phyloP scores from a whole-genome alignment of 1,140 invertebrate species.

The Agrilus planipennis region DNA sequence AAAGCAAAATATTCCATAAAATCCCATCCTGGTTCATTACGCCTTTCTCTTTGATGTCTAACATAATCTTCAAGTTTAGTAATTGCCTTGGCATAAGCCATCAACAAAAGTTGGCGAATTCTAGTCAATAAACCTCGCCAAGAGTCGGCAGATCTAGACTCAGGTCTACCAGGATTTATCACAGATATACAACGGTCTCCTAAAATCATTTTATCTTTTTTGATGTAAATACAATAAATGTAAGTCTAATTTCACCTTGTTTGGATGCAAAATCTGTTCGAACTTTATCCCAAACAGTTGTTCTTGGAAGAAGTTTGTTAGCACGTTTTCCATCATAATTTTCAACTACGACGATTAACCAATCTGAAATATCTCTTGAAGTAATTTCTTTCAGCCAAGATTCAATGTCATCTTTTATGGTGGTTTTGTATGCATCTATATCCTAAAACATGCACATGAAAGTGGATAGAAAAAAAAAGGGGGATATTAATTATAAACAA shows the following conservation, averaged over 20 bases:
- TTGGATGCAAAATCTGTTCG: slow-evolving; percentile 87
- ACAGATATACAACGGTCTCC: slow-evolving; percentile 76
- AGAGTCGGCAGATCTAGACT: slow-evolving; percentile 77
- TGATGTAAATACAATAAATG: not conserved
- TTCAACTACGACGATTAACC: slow-evolving; percentile 89
- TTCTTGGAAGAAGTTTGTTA: slow-evolving; percentile 84
- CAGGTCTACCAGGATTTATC: slow-evolving; percentile 79
- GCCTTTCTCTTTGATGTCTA: slow-evolving; percentile 74
- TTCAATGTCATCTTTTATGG: slow-evolving; percentile 76
- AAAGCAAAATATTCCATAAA: slow-evolving; percentile 91
- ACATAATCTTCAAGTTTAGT: slow-evolving; percentile 85
- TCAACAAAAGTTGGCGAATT: slow-evolving; percentile 70
- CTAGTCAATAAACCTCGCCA: slow-evolving; percentile 75
- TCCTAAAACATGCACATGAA: slow-evolving; percentile 49
- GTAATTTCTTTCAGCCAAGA: slow-evolving; percentile 71
- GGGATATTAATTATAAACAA: no score
- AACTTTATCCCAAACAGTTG: slow-evolving; percentile 90
- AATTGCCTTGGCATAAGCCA: slow-evolving; percentile 76
- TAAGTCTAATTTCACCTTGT: slow-evolving; percentile 48
- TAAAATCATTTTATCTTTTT: slow-evolving; percentile 9
- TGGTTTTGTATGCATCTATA: slow-evolving; percentile 79
- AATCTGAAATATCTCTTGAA: slow-evolving; percentile 69
- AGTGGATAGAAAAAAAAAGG: not conserved
- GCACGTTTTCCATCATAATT: slow-evolving; percentile 82
- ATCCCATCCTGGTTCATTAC: slow-evolving; percentile 85